phyloP scores from a whole-genome alignment of 1,140 invertebrate species.

The Trichoplusia ni region DNA sequence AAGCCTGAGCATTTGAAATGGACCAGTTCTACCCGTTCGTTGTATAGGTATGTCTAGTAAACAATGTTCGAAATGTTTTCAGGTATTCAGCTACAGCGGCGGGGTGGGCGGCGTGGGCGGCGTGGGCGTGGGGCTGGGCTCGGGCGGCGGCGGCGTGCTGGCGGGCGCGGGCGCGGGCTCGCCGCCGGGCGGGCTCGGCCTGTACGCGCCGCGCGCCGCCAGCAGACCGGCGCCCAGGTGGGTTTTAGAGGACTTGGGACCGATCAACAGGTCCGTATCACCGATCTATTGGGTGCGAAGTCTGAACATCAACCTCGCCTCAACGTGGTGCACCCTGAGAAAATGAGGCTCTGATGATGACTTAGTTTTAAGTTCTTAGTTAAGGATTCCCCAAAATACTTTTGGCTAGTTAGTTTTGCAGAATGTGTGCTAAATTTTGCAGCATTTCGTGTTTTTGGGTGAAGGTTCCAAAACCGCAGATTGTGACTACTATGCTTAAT shows the following conservation, averaged over 20 bases:
- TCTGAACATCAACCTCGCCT: not conserved
- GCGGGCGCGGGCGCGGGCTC: conserved; percentile 56
- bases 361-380: not conserved
- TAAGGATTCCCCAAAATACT: too few species aligned
- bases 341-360: not conserved
- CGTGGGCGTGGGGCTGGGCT: conserved; percentile 11
- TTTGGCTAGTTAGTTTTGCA: too few species aligned
- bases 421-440: too few species aligned
- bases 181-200: conserved; percentile 64
- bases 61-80: conserved; percentile 48
- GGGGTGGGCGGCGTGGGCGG: conserved; percentile 56
- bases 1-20: too few species aligned
- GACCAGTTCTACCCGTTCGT: not conserved
- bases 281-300: not conserved
- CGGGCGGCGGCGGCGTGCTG: conserved; percentile 50
- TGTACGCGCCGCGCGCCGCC: conserved; percentile 70
- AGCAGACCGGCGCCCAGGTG: conserved; percentile 84
- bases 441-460: too few species aligned
- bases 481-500: too few species aligned
- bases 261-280: conserved; percentile 22
- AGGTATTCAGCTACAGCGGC: conserved; percentile 91
- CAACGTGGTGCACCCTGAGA: not conserved
- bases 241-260: conserved; percentile 14
- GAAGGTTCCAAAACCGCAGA: too few species aligned
- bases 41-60: not conserved